Conservation (phyloP, 2,888 invertebrate species). For the Caenorhabditis zanzibari region DNA sequence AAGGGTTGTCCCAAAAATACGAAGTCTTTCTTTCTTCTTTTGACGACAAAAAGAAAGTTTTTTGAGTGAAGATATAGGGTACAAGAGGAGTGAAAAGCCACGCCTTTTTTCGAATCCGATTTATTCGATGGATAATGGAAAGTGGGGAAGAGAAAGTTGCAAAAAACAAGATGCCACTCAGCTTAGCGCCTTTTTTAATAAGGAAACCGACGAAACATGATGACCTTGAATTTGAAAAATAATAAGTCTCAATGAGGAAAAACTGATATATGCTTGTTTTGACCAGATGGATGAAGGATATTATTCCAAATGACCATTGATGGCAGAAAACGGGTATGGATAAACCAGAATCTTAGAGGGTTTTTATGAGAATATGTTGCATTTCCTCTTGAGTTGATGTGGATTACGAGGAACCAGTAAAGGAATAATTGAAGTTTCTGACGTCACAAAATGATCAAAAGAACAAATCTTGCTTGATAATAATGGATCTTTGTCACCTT, state of each 20-base stretch:
- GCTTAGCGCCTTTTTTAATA: slow-evolving; percentile 11
- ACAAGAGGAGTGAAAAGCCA: slow-evolving; percentile 60
- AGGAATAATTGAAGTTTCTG: neutral
- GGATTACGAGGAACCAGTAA: neutral
- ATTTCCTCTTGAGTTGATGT: slow-evolving; percentile 8
- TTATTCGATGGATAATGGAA: slow-evolving; percentile 42
- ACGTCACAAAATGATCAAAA: too few species aligned
- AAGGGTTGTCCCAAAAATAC: slow-evolving; percentile 65
- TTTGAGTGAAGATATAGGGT: slow-evolving; percentile 57
- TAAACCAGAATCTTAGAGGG: slow-evolving; percentile 24
- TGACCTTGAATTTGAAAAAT: slow-evolving; percentile 51
- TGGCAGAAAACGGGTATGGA: slow-evolving; percentile 36
- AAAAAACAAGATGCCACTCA: slow-evolving; percentile 57
- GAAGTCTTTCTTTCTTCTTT: slow-evolving; percentile 51
- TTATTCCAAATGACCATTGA: slow-evolving; percentile 7
- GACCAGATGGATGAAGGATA: slow-evolving; percentile 11
- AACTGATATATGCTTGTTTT: slow-evolving; percentile 48
- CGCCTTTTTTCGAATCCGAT: slow-evolving; percentile 63
- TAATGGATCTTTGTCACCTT: too few species aligned
- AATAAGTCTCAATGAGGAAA: slow-evolving; percentile 1
- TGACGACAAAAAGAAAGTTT: slow-evolving; percentile 55
- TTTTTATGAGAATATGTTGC: slow-evolving; percentile 5
- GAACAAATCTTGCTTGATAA: too few species aligned
- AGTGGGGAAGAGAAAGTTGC: slow-evolving; percentile 48
- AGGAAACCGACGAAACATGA: slow-evolving; percentile 32